These are phyloP conservation scores for Molothrus aeneus DNA, from an alignment of 2,797 vertebrate genomes.

Conservation along the genomic window DNA sequence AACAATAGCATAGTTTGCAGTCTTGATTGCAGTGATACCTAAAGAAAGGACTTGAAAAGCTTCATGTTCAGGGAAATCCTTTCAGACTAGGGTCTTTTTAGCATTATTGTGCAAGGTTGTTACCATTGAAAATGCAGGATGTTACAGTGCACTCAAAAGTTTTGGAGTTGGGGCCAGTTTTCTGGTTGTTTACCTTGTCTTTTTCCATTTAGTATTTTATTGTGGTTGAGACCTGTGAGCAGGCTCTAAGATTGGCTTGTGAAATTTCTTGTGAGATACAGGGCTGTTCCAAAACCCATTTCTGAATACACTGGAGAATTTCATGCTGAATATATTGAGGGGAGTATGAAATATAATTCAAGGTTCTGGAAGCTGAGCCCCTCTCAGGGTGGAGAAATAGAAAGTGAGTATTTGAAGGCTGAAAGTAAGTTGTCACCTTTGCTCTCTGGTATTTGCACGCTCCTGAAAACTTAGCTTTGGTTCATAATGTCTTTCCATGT, in stretches of 20 bases:
- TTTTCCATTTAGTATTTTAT: not conserved
- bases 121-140: not conserved
- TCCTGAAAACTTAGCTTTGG: not conserved
- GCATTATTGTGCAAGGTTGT: not conserved
- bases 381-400: not conserved
- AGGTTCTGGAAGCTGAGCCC: not conserved
- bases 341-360: not conserved
- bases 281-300: not conserved
- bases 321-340: not conserved
- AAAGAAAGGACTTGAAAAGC: not conserved
- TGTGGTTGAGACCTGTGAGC: not conserved
- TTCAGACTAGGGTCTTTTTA: not conserved
- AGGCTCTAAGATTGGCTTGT: not conserved
- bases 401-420: not conserved
- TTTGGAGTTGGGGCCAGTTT: not conserved
- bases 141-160: not conserved
- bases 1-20: not conserved
- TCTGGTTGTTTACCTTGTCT: not conserved
- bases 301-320: not conserved
- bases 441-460: not conserved
- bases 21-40: not conserved
- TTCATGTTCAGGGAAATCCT: not conserved
- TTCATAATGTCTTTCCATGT: not conserved
- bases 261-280: not conserved
- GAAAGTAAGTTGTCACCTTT: not conserved